These are phyloP conservation scores for Kryptopterus vitreolus DNA, from an alignment of 2,797 vertebrate genomes.

Conservation along the genomic window DNA sequence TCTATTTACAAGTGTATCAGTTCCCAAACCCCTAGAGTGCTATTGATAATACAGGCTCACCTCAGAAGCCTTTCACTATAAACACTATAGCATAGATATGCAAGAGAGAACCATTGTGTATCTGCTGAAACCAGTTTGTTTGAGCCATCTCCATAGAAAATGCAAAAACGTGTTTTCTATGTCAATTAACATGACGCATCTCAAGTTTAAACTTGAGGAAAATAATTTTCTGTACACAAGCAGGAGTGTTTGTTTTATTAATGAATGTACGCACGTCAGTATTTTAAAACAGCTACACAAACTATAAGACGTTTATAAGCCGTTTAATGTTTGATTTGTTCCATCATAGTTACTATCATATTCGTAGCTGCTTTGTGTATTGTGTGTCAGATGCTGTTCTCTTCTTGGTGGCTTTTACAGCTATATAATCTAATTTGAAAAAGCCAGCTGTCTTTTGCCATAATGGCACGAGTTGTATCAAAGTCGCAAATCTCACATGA, in stretches of 20 bases:
- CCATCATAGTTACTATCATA: neutral
- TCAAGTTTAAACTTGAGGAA: neutral
- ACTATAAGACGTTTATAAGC: neutral
- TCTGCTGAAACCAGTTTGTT: neutral
- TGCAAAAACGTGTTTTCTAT: neutral
- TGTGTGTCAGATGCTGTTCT: neutral
- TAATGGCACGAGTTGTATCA: neutral
- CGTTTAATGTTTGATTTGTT: neutral
- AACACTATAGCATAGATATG: neutral
- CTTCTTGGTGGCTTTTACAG: neutral
- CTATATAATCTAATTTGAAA: neutral
- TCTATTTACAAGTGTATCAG: conserved; percentile 12
- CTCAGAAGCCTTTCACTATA: conserved; percentile 8
- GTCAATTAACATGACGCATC: neutral
- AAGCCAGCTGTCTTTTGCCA: neutral
- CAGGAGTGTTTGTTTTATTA: neutral
- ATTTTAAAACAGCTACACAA: conserved; percentile 1
- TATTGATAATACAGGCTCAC: conserved; percentile 8
- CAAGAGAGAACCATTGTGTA: neutral
- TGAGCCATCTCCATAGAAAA: neutral
- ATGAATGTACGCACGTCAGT: neutral
- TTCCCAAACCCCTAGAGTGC: conserved; percentile 20
- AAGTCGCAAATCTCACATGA: neutral
- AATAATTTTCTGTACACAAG: neutral
- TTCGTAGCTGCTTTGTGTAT: neutral